Base-by-base conservation (phyloP, 1,140 invertebrate genomes). In the Drosophila arizonae region DNA sequence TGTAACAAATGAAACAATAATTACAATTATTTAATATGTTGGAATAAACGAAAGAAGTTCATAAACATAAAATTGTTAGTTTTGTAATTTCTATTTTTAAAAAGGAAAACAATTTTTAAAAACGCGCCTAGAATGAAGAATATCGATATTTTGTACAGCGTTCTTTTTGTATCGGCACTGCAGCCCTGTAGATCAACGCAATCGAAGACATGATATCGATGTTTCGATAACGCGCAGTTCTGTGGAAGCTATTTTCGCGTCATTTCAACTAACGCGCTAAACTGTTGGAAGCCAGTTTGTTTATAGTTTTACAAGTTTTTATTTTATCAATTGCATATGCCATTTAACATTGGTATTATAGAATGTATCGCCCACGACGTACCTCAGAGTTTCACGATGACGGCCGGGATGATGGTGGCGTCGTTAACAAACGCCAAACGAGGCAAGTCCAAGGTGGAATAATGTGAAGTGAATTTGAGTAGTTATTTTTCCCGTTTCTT, bases 381-480 rank as follows among this genome's bases (percentile, higher is more conserved):
- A 91, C 90, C 28, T 76, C 80, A 6, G 90, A 91, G 54, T 91
- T 90, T 48, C 79, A 78, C 21, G 84, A 79, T 3, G 74, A 80
- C 17, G 45, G 36, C 8, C 64, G 64, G 9, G 76, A 84, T 3
- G 84, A 76, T 4, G 62, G 54, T 9, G 57, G 56, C 9, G 15
- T 36, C 26, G 6, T 39, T 6, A 81, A 77, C 2, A 71, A 60
- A 17, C 77, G 90, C 0, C 78, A 76, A 39, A 77, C 81, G 1
- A 76, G 90, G 84, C 75, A 61, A 76, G 65, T 41, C 6, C 5
- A 17, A 6, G 2, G 0, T 8, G 1, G 5, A 6, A 54, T 36
- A 21, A 21, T n/a, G 30, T 17, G 6, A n/a, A n/a, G 1, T 46
- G 33, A 43, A 28, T 41, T 33, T 0, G 17, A 41, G 30, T 4